A percentile compares a stretch with the other conserved stretches of the same genome.
These are phyloP conservation scores for Conistra vaccinii DNA, from an alignment of 2,888 invertebrate genomes.

Conservation along the genomic window DNA sequence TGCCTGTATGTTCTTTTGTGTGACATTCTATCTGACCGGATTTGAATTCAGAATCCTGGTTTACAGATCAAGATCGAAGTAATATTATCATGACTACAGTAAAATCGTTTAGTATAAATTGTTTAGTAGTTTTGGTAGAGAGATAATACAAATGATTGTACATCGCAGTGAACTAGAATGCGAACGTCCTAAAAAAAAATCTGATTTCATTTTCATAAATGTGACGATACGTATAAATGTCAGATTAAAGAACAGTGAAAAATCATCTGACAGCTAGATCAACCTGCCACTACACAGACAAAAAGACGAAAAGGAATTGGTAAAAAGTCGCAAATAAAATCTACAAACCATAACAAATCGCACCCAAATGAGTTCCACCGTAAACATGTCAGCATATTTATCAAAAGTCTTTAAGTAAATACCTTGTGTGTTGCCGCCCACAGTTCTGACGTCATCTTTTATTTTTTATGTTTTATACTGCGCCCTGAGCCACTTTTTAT, in stretches of 20 bases:
- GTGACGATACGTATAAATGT: background rate
- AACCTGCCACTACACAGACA: constrained; percentile 5
- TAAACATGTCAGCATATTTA: constrained; percentile 48
- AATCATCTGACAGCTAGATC: background rate
- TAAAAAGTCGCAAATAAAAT: constrained; percentile 22
- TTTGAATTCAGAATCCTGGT: background rate
- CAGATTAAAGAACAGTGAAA: background rate
- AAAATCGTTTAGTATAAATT: no score
- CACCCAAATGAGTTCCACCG: constrained; percentile 27
- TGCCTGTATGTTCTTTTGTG: background rate
- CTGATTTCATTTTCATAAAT: background rate
- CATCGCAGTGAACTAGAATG: background rate
- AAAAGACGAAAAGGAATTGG: constrained; percentile 19
- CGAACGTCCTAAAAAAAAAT: no score
- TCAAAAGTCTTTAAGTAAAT: constrained; percentile 50
- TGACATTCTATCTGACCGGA: background rate
- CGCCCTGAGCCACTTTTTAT: constrained; percentile 52
- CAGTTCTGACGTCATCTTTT: constrained; percentile 39
- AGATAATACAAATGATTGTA: background rate
- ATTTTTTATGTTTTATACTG: constrained; percentile 51
- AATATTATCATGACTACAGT: no score
- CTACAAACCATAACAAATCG: constrained; percentile 34
- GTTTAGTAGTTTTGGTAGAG: background rate
- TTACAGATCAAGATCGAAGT: background rate
- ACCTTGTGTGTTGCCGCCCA: constrained; percentile 23